phyloP scores from a whole-genome alignment of 2,888 invertebrate species.

The Trissonchulus latispiculum region DNA sequence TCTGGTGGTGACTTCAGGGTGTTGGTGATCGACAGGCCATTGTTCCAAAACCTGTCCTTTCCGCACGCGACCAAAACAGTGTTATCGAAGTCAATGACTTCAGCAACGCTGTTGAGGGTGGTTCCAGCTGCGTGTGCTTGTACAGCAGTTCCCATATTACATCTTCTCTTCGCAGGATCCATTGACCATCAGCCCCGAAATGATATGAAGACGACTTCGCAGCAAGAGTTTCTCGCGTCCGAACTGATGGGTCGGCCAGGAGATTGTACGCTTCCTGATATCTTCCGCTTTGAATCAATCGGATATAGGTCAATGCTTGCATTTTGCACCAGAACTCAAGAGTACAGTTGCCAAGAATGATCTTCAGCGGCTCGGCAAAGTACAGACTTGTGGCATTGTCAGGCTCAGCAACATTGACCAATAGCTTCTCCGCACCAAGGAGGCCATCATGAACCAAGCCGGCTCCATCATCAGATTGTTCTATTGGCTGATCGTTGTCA shows the following conservation, averaged over 20 bases:
- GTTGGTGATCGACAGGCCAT: too few species aligned
- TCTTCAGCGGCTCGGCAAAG: background rate
- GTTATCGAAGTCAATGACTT: too few species aligned
- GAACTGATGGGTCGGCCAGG: background rate
- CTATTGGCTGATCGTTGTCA: too few species aligned
- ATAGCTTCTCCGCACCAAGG: background rate
- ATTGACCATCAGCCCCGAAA: background rate
- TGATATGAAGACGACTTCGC: background rate
- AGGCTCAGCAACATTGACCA: background rate
- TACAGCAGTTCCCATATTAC: too few species aligned
- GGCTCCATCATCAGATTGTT: too few species aligned
- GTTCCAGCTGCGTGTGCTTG: too few species aligned
- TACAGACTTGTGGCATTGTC: background rate
- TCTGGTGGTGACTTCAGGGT: too few species aligned
- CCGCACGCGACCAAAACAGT: too few species aligned
- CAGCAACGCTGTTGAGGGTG: too few species aligned
- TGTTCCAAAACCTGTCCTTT: too few species aligned
- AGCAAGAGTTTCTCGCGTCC: background rate
- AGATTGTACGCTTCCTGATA: background rate
- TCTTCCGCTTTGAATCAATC: background rate
- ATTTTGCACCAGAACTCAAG: background rate
- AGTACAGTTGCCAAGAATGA: background rate
- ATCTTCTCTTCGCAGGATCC: too few species aligned
- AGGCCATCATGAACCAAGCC: too few species aligned
- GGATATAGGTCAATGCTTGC: background rate